Conservation (phyloP, 2,888 invertebrate species). For the Tinea semifulvella region DNA sequence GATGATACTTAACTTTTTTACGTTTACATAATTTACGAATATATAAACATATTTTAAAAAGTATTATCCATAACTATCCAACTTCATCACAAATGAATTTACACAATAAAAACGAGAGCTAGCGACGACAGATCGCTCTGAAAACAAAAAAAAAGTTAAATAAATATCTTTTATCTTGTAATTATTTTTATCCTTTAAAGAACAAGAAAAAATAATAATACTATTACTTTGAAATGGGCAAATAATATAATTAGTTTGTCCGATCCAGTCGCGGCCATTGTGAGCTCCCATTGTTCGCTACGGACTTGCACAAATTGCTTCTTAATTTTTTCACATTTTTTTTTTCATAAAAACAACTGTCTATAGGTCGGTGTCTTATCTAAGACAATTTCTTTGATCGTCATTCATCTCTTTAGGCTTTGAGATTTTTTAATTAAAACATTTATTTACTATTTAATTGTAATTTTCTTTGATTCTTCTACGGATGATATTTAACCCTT, state of each 20-base stretch:
- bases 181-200: constrained; percentile 66
- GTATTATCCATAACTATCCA: constrained; percentile 29
- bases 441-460: background rate
- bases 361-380: constrained; percentile 7
- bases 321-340: constrained; percentile 5
- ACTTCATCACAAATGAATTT: constrained; percentile 45
- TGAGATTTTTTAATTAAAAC: background rate
- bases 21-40: no score
- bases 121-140: constrained; percentile 29
- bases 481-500: no score
- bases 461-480: background rate
- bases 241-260: constrained; percentile 58
- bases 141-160: constrained; percentile 32
- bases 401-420: background rate
- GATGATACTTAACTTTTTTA: no score
- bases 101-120: constrained; percentile 48
- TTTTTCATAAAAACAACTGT: background rate
- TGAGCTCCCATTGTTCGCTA: constrained; percentile 15
- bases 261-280: constrained; percentile 39
- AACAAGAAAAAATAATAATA: constrained; percentile 39
- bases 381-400: constrained; percentile 1
- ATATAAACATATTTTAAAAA: no score
- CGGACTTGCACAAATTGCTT: constrained; percentile 8
- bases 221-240: constrained; percentile 20
- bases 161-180: constrained; percentile 62